Percentiles rank a stretch among this genome's conserved stretches.
These are phyloP conservation scores for Tetramorium parvispinum DNA, from an alignment of 1,140 invertebrate species.

Conservation along the genomic window DNA sequence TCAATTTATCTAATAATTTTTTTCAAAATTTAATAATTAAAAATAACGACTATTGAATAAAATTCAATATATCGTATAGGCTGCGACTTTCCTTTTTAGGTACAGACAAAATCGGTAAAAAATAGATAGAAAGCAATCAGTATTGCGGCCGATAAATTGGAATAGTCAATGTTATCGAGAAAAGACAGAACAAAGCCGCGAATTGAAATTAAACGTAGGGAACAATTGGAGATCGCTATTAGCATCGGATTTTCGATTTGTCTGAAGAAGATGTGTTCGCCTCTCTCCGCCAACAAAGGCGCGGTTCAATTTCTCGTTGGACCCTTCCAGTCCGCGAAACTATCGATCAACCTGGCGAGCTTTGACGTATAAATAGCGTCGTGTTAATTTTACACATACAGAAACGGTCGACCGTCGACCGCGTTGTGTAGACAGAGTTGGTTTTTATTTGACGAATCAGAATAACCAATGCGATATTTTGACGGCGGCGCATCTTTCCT, in stretches of 20 bases:
- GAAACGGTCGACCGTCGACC: slow-evolving; percentile 49
- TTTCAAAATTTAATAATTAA: neutral
- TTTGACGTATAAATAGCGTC: slow-evolving; percentile 68
- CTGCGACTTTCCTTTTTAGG: neutral
- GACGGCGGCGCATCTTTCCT: neutral
- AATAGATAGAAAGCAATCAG: neutral
- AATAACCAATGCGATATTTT: slow-evolving; percentile 37
- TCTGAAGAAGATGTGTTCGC: slow-evolving; percentile 25
- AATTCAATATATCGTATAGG: neutral
- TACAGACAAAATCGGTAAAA: neutral
- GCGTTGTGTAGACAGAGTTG: slow-evolving; percentile 30
- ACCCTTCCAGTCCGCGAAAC: slow-evolving; percentile 52
- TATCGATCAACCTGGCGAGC: slow-evolving; percentile 68
- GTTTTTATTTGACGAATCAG: slow-evolving; percentile 38
- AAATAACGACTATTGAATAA: neutral
- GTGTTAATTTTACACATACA: slow-evolving; percentile 66
- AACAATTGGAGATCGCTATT: slow-evolving; percentile 53
- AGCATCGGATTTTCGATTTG: slow-evolving; percentile 58
- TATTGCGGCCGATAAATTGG: slow-evolving; percentile 39
- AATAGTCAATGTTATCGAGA: slow-evolving; percentile 20
- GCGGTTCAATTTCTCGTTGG: slow-evolving; percentile 69
- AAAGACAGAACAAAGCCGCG: neutral
- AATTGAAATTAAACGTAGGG: slow-evolving; percentile 32
- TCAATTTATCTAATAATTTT: neutral
- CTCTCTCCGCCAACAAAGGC: slow-evolving; percentile 60